Evolutionary conservation across 1,140 invertebrate genomes (phyloP).

Genomic region (Amyelois transitella): DNA sequence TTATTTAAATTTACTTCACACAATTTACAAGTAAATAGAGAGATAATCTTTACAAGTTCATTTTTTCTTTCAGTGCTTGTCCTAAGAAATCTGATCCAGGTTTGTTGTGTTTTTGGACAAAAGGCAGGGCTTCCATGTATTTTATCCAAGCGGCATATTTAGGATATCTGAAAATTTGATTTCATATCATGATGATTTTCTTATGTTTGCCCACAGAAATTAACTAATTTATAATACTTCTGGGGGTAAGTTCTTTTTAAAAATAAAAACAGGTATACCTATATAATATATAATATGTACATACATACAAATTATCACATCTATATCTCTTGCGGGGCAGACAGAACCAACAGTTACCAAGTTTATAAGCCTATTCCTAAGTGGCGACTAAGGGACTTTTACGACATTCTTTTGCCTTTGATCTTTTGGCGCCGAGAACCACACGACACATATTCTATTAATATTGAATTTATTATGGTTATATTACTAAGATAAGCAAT

Average conservation of each 20-base stretch:
- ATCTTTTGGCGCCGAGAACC: too few species aligned
- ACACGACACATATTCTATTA: too few species aligned
- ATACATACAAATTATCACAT: neutral
- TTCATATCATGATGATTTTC: neutral
- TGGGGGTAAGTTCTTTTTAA: neutral
- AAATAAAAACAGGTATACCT: neutral
- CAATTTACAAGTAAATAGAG: neutral
- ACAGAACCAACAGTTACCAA: neutral
- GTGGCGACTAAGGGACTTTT: neutral
- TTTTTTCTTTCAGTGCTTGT: conserved; percentile 6
- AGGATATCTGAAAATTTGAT: conserved; percentile 32
- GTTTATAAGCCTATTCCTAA: neutral
- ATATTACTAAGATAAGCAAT: too few species aligned
- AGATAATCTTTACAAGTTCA: neutral
- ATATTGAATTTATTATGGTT: too few species aligned
- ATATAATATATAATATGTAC: neutral
- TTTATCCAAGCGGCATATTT: conserved; percentile 28
- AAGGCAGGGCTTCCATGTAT: conserved; percentile 25
- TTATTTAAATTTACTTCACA: neutral
- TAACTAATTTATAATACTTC: neutral
- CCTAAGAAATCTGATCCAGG: conserved; percentile 8
- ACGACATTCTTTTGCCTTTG: too few species aligned
- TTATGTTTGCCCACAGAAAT: neutral
- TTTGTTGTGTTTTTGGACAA: conserved; percentile 21
- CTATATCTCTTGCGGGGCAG: too few species aligned